Evolutionary conservation across 2,888 invertebrate genomes (phyloP).

Genomic region (Tuberolachnus salignus): DNA sequence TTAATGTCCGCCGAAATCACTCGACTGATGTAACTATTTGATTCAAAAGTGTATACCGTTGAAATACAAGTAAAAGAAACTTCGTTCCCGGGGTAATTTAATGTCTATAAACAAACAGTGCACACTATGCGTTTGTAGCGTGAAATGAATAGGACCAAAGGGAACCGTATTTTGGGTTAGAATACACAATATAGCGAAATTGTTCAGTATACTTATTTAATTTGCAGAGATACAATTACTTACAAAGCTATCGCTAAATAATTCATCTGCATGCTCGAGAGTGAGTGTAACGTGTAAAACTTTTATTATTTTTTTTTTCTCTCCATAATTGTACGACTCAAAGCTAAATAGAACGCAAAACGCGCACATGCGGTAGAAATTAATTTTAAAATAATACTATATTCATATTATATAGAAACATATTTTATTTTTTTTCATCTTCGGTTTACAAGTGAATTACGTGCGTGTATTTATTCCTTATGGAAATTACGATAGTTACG

Average conservation of each 20-base stretch:
- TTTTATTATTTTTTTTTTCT: no score
- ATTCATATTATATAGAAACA: no score
- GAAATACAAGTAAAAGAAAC: constrained; percentile 31
- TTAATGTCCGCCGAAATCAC: constrained; percentile 31
- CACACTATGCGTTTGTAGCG: background rate
- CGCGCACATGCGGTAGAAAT: no score
- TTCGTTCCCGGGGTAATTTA: constrained; percentile 27
- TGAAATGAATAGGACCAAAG: constrained; percentile 45
- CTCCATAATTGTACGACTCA: constrained; percentile 4
- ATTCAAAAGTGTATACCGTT: constrained; percentile 26
- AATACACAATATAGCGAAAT: constrained; percentile 7
- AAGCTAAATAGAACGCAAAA: background rate
- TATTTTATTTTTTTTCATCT: no score
- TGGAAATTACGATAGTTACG: no score
- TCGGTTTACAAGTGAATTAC: no score
- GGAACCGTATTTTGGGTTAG: constrained; percentile 37
- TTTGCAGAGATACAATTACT: constrained; percentile 2
- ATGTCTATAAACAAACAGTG: constrained; percentile 21
- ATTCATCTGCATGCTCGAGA: constrained; percentile 2
- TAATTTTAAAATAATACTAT: no score
- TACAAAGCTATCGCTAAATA: constrained; percentile 17
- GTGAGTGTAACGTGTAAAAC: constrained; percentile 7
- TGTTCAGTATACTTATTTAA: constrained; percentile 23
- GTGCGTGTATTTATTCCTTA: no score
- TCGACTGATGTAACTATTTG: constrained; percentile 29